Conservation (phyloP, 2,113 vertebrate species). For the Leptodactylus fuscus region DNA sequence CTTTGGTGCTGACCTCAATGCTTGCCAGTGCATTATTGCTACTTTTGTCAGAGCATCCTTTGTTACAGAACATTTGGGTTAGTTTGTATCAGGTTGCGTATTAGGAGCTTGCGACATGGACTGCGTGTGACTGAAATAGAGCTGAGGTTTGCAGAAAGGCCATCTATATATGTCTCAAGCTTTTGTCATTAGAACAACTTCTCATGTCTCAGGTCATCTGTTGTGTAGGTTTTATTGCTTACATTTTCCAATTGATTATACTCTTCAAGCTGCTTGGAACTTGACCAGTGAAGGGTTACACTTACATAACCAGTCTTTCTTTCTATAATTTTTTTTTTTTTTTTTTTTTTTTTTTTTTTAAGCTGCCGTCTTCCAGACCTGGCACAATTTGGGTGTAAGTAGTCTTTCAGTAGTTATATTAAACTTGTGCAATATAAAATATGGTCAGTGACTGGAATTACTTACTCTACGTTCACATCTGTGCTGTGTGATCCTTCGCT, state of each 20-base stretch:
- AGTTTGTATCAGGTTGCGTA: slow-evolving; percentile 43
- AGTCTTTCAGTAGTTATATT: background rate
- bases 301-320: background rate
- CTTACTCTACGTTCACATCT: too few species aligned
- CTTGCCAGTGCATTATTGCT: slow-evolving; percentile 9
- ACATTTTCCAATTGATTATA: background rate
- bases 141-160: slow-evolving; percentile 42
- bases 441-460: too few species aligned
- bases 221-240: background rate
- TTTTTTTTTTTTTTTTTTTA: background rate
- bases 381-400: background rate
- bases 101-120: slow-evolving; percentile 38
- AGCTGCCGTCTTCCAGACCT: background rate
- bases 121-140: slow-evolving; percentile 40
- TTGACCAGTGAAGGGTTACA: background rate
- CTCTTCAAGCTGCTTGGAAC: background rate
- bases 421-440: background rate
- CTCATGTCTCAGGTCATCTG: background rate
- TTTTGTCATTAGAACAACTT: slow-evolving; percentile 10
- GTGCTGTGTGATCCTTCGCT: too few species aligned
- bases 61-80: slow-evolving; percentile 50
- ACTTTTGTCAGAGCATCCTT: slow-evolving; percentile 45
- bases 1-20: slow-evolving; percentile 31
- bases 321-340: background rate
- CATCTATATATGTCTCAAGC: slow-evolving; percentile 37